Conservation (phyloP, 2,888 invertebrate species). For the Biston stratarius region DNA sequence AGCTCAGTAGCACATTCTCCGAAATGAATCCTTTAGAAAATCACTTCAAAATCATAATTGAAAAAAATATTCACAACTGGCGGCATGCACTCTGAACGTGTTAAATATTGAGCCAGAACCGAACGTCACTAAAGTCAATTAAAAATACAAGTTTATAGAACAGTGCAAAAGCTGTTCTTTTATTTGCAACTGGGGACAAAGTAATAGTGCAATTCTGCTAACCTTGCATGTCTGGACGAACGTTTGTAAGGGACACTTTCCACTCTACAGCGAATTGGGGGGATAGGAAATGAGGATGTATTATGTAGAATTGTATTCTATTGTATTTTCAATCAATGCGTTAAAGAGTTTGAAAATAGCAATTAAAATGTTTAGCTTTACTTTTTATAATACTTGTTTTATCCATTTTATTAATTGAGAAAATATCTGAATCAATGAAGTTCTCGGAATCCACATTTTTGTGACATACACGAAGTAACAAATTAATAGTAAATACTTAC, state of each 20-base stretch:
- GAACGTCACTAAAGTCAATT: constrained; percentile 30
- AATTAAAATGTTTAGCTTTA: not conserved
- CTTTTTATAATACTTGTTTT: not conserved
- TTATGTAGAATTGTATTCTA: constrained; percentile 16
- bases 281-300: constrained; percentile 17
- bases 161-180: constrained; percentile 30
- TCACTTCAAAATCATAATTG: too few relatives aligned
- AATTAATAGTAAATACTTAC: too few relatives aligned
- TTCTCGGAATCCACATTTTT: too few relatives aligned
- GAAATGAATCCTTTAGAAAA: too few relatives aligned
- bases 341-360: constrained; percentile 1
- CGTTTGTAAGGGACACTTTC: constrained; percentile 25
- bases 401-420: too few relatives aligned
- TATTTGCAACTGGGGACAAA: constrained; percentile 40
- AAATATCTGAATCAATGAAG: too few relatives aligned
- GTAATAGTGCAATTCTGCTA: constrained; percentile 50
- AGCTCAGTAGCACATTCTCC: too few relatives aligned
- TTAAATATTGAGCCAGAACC: not conserved
- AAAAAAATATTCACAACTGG: too few relatives aligned
- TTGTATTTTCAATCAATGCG: not conserved
- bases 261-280: constrained; percentile 8
- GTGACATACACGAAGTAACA: too few relatives aligned
- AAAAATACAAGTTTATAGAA: constrained; percentile 31
- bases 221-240: constrained; percentile 51
- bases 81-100: too few relatives aligned